phyloP scores from a whole-genome alignment of 2,113 vertebrate species.

The Nibea albiflora region DNA sequence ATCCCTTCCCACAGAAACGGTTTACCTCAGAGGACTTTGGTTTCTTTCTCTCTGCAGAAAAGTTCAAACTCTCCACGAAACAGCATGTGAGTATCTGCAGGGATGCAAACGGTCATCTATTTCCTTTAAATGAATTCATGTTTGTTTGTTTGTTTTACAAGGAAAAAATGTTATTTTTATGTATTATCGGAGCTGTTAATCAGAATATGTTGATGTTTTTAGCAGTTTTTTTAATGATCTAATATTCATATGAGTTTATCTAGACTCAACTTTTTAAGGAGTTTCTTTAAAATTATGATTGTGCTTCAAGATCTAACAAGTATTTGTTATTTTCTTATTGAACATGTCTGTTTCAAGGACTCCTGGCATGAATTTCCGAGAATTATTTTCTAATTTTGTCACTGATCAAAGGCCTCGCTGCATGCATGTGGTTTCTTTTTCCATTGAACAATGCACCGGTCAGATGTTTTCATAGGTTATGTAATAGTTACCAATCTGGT shows the following conservation, averaged over 20 bases:
- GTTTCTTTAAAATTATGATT: not conserved
- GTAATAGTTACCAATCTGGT: constrained; percentile 21
- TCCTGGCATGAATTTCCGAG: not conserved
- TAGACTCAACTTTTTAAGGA: not conserved
- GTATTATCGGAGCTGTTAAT: not conserved
- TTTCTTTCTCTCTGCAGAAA: constrained; percentile 51
- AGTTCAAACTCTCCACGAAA: constrained; percentile 16
- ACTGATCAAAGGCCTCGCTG: constrained; percentile 1
- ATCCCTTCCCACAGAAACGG: constrained; percentile 15
- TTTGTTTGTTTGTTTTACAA: not conserved
- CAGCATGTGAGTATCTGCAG: constrained; percentile 76
- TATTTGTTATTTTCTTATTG: not conserved
- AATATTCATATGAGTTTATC: not conserved
- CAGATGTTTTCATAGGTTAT: constrained; percentile 65
- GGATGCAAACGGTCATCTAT: not conserved
- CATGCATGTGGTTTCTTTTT: constrained; percentile 15
- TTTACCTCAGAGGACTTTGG: constrained; percentile 64
- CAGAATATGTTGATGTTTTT: not conserved
- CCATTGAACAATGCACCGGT: constrained; percentile 47
- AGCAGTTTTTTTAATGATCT: not conserved
- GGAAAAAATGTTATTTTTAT: not conserved
- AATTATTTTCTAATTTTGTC: not conserved
- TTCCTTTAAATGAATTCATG: no score
- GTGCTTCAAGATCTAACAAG: not conserved
- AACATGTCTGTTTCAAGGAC: not conserved